Percentiles rank a stretch among this genome's conserved stretches.
Evolutionary conservation across 2,888 invertebrate genomes (phyloP).

Genomic region (Myopa testacea): DNA sequence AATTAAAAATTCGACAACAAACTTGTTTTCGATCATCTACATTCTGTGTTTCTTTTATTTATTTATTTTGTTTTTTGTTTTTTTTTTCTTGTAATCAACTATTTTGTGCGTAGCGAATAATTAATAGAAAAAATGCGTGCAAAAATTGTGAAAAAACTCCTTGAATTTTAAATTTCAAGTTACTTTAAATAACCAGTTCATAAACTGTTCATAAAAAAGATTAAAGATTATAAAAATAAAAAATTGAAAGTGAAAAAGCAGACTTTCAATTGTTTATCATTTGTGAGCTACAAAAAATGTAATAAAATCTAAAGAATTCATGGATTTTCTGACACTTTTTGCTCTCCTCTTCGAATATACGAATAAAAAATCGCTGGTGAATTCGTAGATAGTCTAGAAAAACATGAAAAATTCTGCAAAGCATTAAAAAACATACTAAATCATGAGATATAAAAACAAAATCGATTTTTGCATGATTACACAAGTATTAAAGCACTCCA

Average conservation of each 20-base stretch:
- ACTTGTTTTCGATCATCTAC: conserved; percentile 8
- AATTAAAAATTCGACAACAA: neutral
- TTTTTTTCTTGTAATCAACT: neutral
- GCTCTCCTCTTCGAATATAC: too few relatives aligned
- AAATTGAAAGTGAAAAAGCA: neutral
- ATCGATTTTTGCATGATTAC: too few relatives aligned
- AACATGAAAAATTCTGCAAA: too few relatives aligned
- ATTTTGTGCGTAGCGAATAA: neutral
- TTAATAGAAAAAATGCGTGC: neutral
- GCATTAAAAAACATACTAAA: too few relatives aligned
- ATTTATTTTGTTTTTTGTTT: neutral
- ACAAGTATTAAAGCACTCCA: too few relatives aligned
- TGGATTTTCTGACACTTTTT: too few relatives aligned
- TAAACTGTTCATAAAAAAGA: neutral
- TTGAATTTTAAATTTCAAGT: neutral
- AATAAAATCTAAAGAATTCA: too few relatives aligned
- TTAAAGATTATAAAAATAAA: neutral
- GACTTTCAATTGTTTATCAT: neutral
- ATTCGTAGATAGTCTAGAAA: too few relatives aligned
- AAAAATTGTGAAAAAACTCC: neutral
- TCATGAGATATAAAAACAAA: too few relatives aligned
- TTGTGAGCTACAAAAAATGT: too few relatives aligned
- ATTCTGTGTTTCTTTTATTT: neutral
- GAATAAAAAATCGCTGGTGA: too few relatives aligned
- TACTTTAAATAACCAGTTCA: neutral